Conservation (phyloP, 2,888 invertebrate genomes). For the Encarsia formosa region DNA sequence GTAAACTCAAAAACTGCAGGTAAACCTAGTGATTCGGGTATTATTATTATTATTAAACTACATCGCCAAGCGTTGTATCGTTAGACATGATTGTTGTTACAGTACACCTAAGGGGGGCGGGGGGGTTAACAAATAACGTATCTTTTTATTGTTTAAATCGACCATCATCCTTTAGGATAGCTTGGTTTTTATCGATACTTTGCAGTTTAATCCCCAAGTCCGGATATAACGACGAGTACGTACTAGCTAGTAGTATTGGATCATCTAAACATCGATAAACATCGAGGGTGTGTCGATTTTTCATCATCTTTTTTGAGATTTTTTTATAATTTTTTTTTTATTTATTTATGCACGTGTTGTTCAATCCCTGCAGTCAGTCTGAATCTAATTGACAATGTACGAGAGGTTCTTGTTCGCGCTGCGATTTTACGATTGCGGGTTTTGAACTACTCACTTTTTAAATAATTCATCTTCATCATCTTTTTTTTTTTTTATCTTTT, state of each 20-base stretch:
- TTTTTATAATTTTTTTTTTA: slow-evolving; percentile 11
- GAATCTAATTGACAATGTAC: slow-evolving; percentile 53
- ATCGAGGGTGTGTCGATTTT: slow-evolving; percentile 37
- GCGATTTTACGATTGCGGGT: slow-evolving; percentile 26
- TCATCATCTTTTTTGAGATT: slow-evolving; percentile 13
- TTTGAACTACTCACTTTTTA: slow-evolving; percentile 20
- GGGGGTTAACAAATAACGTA: background rate
- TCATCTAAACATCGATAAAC: slow-evolving; percentile 32
- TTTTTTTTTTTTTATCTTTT: slow-evolving; percentile 6
- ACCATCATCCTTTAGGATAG: background rate
- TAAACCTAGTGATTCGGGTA: no score
- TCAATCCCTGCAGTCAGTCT: slow-evolving; percentile 51
- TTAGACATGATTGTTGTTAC: background rate
- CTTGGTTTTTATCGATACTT: background rate
- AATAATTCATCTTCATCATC: slow-evolving; percentile 8
- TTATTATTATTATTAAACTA: no score
- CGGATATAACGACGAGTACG: slow-evolving; percentile 23
- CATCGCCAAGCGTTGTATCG: no score
- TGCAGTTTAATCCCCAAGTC: slow-evolving; percentile 6
- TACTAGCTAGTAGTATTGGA: slow-evolving; percentile 23
- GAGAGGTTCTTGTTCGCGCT: slow-evolving; percentile 41
- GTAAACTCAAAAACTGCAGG: no score
- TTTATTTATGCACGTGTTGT: slow-evolving; percentile 36
- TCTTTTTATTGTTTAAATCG: background rate
- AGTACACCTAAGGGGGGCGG: background rate